Evolutionary conservation across 2,888 invertebrate genomes (phyloP).

Genomic region (Onthophagus sagittarius): DNA sequence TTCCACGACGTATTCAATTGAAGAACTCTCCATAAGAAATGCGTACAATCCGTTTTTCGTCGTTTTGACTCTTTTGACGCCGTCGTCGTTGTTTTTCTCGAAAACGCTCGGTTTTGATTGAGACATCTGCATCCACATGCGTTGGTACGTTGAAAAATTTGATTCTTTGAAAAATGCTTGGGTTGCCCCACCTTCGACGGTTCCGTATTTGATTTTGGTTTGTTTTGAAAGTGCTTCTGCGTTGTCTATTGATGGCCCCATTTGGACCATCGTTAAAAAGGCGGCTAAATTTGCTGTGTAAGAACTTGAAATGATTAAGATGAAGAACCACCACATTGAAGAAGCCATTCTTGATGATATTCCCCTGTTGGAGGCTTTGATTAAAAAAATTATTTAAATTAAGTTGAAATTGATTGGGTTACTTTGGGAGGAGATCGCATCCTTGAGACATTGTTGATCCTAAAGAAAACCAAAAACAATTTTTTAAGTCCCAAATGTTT

Average conservation of each 20-base stretch:
- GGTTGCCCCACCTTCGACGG: conserved; percentile 85
- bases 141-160: conserved; percentile 32
- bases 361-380: conserved; percentile 56
- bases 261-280: conserved; percentile 83
- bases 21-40: conserved; percentile 94
- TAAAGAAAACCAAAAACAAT: conserved; percentile 91
- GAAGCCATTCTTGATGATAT: conserved; percentile 84
- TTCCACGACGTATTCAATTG: conserved; percentile 87
- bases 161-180: conserved; percentile 71
- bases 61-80: conserved; percentile 77
- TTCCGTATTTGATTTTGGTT: conserved; percentile 93
- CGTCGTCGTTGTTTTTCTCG: conserved; percentile 76
- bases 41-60: conserved; percentile 80
- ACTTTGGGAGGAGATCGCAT: conserved; percentile 89
- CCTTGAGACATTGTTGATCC: conserved; percentile 93
- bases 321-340: conserved; percentile 93
- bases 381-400: not conserved
- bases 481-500: conserved; percentile 83
- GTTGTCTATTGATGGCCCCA: conserved; percentile 83
- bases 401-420: conserved; percentile 35
- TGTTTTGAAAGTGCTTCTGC: conserved; percentile 91
- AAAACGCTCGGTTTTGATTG: conserved; percentile 78
- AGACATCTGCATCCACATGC: conserved; percentile 60
- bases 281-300: conserved; percentile 95
- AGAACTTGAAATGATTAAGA: conserved; percentile 85